phyloP scores from a whole-genome alignment of 2,113 vertebrate genomes.

The Psilopsiagon aurifrons region DNA sequence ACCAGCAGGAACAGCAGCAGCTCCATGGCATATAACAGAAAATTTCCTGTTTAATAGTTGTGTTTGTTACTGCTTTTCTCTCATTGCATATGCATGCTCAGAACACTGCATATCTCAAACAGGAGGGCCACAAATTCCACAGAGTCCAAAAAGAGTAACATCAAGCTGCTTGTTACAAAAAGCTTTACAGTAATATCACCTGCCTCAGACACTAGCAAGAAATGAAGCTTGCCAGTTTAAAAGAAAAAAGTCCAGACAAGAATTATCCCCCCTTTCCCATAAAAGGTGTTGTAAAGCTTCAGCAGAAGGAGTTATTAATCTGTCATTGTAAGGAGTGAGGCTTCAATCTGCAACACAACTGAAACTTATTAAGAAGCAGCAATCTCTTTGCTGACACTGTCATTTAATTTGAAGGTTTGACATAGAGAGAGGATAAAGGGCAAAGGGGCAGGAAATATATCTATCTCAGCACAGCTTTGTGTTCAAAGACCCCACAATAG shows the following conservation, averaged over 20 bases:
- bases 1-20: not conserved
- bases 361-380: slow-evolving; percentile 24
- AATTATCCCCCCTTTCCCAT: not conserved
- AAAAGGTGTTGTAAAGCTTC: not conserved
- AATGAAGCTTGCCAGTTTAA: not conserved
- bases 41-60: not conserved
- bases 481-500: not conserved
- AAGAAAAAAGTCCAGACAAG: not conserved
- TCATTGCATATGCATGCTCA: not conserved
- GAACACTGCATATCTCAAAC: not conserved
- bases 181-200: not conserved
- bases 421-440: not conserved
- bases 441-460: not conserved
- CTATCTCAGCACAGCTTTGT: not conserved
- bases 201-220: not conserved
- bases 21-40: not conserved
- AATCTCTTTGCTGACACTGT: slow-evolving; percentile 8
- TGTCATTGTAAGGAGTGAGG: slow-evolving; percentile 12
- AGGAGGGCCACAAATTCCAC: not conserved
- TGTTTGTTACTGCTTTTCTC: not conserved
- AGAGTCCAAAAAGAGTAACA: not conserved
- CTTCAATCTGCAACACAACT: slow-evolving; percentile 11
- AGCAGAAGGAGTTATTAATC: slow-evolving; percentile 26
- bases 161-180: not conserved
- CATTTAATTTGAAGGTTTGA: slow-evolving; percentile 19